phyloP scores from a whole-genome alignment of 1,140 invertebrate genomes.

The Drosophila kohkoa region DNA sequence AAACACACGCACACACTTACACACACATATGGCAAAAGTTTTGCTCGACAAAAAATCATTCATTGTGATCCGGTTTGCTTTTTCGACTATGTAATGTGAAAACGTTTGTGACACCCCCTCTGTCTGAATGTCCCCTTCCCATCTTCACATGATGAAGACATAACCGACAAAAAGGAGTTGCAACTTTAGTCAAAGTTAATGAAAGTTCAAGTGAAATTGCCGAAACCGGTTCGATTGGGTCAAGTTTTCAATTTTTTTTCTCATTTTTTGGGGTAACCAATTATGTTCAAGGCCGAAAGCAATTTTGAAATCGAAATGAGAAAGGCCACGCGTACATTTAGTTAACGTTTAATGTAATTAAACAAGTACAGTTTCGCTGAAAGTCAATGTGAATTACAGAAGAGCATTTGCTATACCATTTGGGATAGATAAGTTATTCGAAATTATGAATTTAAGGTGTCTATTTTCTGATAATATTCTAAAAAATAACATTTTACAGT shows the following conservation, averaged over 20 bases:
- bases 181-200: slow-evolving; percentile 56
- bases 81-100: slow-evolving; percentile 46
- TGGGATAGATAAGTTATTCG: too few relatives aligned
- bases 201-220: slow-evolving; percentile 80
- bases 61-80: slow-evolving; percentile 67
- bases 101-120: slow-evolving; percentile 28
- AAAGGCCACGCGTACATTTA: too few relatives aligned
- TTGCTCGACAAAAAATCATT: slow-evolving; percentile 15
- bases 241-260: slow-evolving; percentile 47
- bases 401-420: too few relatives aligned
- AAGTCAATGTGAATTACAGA: background rate
- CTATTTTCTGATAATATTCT: too few relatives aligned
- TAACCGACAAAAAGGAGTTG: slow-evolving; percentile 56
- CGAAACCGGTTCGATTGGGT: slow-evolving; percentile 68
- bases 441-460: too few relatives aligned
- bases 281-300: slow-evolving; percentile 72
- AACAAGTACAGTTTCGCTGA: slow-evolving; percentile 18
- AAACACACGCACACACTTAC: too few relatives aligned
- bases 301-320: too few relatives aligned
- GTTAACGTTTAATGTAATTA: too few relatives aligned
- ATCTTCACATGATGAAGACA: background rate
- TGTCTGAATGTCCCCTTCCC: too few relatives aligned
- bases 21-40: background rate
- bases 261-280: slow-evolving; percentile 26
- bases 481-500: too few relatives aligned